Percentiles rank a stretch among this genome's conserved stretches.
These are phyloP conservation scores for Pseudochirops cupreus DNA, from an alignment of 2,797 vertebrate genomes.

Conservation along the genomic window DNA sequence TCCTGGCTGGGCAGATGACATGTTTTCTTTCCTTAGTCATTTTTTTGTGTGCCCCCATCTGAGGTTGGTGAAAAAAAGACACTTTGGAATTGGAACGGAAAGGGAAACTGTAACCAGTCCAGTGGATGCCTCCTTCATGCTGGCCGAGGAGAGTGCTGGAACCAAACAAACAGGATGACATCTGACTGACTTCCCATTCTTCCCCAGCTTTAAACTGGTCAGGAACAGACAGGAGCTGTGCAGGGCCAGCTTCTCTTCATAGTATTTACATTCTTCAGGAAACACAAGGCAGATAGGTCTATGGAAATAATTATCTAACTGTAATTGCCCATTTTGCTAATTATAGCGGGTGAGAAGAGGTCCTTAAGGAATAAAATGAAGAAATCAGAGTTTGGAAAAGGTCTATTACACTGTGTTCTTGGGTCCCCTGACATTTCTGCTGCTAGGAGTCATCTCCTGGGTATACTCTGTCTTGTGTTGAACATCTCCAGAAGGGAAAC, in stretches of 20 bases:
- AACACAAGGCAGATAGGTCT: constrained; percentile 62
- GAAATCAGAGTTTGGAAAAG: constrained; percentile 44
- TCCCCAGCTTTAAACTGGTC: constrained; percentile 50
- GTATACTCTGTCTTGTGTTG: neutral
- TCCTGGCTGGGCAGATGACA: constrained; percentile 47
- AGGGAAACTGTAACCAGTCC: constrained; percentile 49
- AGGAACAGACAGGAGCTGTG: constrained; percentile 48
- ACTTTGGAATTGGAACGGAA: constrained; percentile 30
- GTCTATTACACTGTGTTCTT: neutral
- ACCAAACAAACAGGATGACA: constrained; percentile 39
- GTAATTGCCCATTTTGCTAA: constrained; percentile 33
- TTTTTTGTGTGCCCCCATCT: constrained; percentile 34
- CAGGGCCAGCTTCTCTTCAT: constrained; percentile 68
- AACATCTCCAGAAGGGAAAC: constrained; percentile 51
- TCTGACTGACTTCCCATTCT: constrained; percentile 20
- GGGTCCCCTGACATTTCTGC: constrained; percentile 20
- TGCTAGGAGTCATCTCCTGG: neutral
- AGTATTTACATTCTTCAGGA: constrained; percentile 56
- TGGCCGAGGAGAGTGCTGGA: constrained; percentile 68
- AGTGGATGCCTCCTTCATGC: constrained; percentile 55
- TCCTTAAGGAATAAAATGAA: constrained; percentile 37
- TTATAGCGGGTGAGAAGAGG: constrained; percentile 21
- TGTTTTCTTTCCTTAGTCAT: constrained; percentile 38
- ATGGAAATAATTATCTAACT: constrained; percentile 67
- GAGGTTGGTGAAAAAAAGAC: constrained; percentile 34